Evolutionary conservation across 1,140 invertebrate species (phyloP).

Genomic region (Cephus cinctus): DNA sequence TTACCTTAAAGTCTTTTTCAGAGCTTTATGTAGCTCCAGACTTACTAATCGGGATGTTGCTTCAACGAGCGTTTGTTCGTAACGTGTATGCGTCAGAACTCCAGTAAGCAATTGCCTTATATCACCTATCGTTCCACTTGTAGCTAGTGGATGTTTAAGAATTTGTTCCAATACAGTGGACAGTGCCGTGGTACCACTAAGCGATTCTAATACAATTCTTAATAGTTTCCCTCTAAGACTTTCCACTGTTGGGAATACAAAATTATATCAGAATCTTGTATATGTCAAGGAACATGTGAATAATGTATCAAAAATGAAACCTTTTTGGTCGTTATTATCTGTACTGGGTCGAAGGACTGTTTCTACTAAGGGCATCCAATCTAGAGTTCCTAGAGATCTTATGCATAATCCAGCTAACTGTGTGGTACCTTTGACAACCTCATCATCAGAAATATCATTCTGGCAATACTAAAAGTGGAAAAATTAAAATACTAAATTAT

Average conservation of each 20-base stretch:
- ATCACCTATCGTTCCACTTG: conserved; percentile 51
- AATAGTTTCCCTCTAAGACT: conserved; percentile 44
- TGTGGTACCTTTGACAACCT: conserved; percentile 32
- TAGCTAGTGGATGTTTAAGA: conserved; percentile 51
- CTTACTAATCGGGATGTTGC: conserved; percentile 50
- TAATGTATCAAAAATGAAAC: conserved; percentile 19
- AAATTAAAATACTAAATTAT: conserved; percentile 20
- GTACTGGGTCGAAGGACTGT: conserved; percentile 39
- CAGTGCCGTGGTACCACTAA: conserved; percentile 50
- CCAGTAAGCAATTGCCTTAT: conserved; percentile 47
- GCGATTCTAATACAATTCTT: conserved; percentile 45
- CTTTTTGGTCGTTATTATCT: conserved; percentile 35
- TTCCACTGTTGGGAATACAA: conserved; percentile 25
- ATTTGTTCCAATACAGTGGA: conserved; percentile 51
- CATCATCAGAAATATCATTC: conserved; percentile 30
- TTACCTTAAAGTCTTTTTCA: conserved; percentile 48
- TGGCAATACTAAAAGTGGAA: conserved; percentile 23
- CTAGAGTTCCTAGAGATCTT: conserved; percentile 47
- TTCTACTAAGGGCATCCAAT: conserved; percentile 52
- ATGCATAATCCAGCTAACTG: conserved; percentile 46
- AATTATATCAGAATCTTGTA: conserved; percentile 2
- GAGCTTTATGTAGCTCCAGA: conserved; percentile 46
- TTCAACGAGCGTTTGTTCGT: conserved; percentile 52
- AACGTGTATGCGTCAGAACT: conserved; percentile 50
- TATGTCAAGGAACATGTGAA: conserved; percentile 6